These are phyloP conservation scores for Smittia aterrima DNA, from an alignment of 2,888 invertebrate genomes.

Conservation along the genomic window DNA sequence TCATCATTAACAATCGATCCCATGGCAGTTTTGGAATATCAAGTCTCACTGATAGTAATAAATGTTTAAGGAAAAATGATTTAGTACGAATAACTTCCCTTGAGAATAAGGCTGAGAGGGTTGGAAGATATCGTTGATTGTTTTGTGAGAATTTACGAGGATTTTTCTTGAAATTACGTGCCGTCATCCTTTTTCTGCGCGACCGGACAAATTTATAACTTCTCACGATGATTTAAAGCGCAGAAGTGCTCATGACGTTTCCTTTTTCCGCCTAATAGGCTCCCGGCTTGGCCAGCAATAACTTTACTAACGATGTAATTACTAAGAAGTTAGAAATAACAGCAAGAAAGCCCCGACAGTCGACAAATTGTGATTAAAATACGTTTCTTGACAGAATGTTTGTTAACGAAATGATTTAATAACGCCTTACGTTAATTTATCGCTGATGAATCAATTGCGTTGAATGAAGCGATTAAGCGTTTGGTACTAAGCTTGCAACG, in stretches of 20 bases:
- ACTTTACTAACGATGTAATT: neutral
- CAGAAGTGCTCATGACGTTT: neutral
- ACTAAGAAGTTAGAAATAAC: neutral
- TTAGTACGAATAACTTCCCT: too few relatives aligned
- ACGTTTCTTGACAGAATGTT: neutral
- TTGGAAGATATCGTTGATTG: neutral
- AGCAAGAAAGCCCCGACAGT: neutral
- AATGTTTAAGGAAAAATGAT: too few relatives aligned
- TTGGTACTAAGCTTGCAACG: neutral
- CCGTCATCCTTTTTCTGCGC: neutral
- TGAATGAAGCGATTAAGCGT: neutral
- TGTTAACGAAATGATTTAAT: neutral
- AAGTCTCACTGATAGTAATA: too few relatives aligned
- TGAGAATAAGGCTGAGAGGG: too few relatives aligned
- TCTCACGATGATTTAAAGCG: conserved; percentile 15
- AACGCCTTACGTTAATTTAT: neutral
- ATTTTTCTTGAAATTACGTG: neutral
- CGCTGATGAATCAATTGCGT: neutral
- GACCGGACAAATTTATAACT: neutral
- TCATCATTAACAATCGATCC: too few relatives aligned
- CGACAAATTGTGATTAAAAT: conserved; percentile 11
- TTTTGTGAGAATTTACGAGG: conserved; percentile 1
- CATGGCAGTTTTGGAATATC: too few relatives aligned
- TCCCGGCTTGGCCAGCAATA: too few relatives aligned
- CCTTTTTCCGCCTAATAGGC: too few relatives aligned